phyloP scores from a whole-genome alignment of 2,113 vertebrate species.

The Madoqua kirkii region DNA sequence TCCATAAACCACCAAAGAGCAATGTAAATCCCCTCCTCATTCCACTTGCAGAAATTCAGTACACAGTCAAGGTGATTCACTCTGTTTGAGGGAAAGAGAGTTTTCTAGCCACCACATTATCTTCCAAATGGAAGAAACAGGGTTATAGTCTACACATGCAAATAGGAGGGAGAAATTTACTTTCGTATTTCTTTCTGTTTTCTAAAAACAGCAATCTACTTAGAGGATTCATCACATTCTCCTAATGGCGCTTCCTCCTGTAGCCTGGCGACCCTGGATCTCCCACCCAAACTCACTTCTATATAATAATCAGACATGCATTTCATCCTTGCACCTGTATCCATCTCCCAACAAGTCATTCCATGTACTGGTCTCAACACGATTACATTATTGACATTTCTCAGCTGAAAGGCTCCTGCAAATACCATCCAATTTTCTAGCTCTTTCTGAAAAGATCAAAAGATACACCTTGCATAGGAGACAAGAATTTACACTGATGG shows the following conservation, averaged over 20 bases:
- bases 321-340: constrained; percentile 72
- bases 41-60: not conserved
- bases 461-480: constrained; percentile 83
- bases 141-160: constrained; percentile 9
- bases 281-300: constrained; percentile 47
- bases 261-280: constrained; percentile 1
- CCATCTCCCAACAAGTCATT: constrained; percentile 79
- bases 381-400: constrained; percentile 85
- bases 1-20: not conserved
- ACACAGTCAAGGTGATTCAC: not conserved
- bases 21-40: not conserved
- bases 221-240: constrained; percentile 18
- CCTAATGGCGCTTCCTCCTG: constrained; percentile 16
- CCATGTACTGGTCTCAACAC: constrained; percentile 77
- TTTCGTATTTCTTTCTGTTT: constrained; percentile 32
- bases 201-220: not conserved
- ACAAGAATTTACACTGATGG: constrained; percentile 80
- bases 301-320: constrained; percentile 75
- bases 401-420: constrained; percentile 80
- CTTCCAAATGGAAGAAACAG: not conserved
- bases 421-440: constrained; percentile 85
- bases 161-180: not conserved
- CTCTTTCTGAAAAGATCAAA: constrained; percentile 83
- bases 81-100: not conserved
- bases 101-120: constrained; percentile 2